Conservation (phyloP, 2,113 vertebrate genomes). For the Oenanthe oenanthe region DNA sequence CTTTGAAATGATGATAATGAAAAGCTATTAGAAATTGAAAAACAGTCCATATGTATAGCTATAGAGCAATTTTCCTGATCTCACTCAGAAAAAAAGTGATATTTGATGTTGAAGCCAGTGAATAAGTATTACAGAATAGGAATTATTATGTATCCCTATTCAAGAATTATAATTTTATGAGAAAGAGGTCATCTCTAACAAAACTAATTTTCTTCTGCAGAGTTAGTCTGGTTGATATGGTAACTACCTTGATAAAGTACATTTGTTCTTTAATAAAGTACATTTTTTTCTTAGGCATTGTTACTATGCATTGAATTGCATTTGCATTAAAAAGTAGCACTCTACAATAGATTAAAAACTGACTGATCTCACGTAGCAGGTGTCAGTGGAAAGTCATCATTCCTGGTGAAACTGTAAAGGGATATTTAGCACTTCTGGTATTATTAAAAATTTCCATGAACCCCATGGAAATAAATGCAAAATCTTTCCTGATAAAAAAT, state of each 20-base stretch:
- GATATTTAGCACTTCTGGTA: not conserved
- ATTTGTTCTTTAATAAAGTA: not conserved
- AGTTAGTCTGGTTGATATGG: slow-evolving; percentile 23
- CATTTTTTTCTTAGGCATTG: not conserved
- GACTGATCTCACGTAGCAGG: not conserved
- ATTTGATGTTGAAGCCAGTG: not conserved
- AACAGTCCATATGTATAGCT: not conserved
- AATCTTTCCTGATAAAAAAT: not conserved
- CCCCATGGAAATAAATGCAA: not conserved
- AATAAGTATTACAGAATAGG: not conserved
- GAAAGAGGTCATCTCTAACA: slow-evolving; percentile 10
- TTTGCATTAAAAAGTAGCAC: slow-evolving; percentile 32
- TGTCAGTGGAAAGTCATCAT: not conserved
- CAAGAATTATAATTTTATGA: not conserved
- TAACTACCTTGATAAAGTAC: slow-evolving; percentile 5
- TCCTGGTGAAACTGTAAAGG: not conserved
- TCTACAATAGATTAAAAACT: not conserved
- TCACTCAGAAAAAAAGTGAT: not conserved
- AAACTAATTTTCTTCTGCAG: not conserved
- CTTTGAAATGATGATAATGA: not conserved
- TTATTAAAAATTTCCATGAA: not conserved
- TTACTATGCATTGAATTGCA: not conserved
- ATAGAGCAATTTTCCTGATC: not conserved
- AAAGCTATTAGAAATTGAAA: not conserved
- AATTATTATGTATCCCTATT: not conserved